These are phyloP conservation scores for Halocynthia aurantium DNA, from an alignment of 23 tunicate species.

Conservation along the genomic window DNA sequence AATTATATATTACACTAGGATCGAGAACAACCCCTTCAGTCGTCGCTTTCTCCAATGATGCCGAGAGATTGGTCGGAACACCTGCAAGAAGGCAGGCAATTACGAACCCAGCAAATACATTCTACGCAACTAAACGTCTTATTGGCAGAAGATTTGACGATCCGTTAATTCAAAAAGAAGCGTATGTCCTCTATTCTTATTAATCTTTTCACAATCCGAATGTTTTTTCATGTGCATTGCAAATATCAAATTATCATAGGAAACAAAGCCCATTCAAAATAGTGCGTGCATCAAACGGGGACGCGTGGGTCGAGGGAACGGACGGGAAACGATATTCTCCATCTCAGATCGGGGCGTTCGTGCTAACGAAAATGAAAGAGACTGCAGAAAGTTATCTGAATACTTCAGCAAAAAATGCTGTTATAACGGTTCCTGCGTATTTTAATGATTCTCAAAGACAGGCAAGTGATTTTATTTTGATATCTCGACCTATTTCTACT, in stretches of 20 bases:
- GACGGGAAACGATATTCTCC: constrained; percentile 97
- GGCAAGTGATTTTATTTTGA: background rate
- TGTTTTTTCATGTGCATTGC: too few relatives aligned
- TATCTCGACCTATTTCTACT: background rate
- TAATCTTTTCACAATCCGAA: too few relatives aligned
- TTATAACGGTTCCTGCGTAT: constrained; percentile 94
- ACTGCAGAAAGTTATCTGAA: constrained; percentile 92
- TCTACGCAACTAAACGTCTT: constrained; percentile 95
- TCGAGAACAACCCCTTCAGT: constrained; percentile 79
- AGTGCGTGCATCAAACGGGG: constrained; percentile 89
- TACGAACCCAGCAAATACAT: constrained; percentile 94
- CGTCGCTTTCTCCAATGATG: constrained; percentile 85
- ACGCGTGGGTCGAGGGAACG: constrained; percentile 98
- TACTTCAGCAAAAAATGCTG: constrained; percentile 88
- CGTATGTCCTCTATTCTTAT: background rate
- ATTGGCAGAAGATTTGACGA: constrained; percentile 92
- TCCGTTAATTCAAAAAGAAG: constrained; percentile 90
- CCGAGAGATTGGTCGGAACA: constrained; percentile 90
- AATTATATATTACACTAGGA: constrained; percentile 8
- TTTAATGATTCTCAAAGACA: constrained; percentile 97
- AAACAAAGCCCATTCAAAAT: constrained; percentile 83
- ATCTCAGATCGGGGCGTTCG: constrained; percentile 93
- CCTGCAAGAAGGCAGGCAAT: constrained; percentile 97
- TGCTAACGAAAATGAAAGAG: constrained; percentile 93
- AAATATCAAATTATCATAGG: background rate